A percentile compares a stretch with the other conserved stretches of the same genome.
phyloP scores from a whole-genome alignment of 2,113 vertebrate species.

The Chaenogobius annularis region DNA sequence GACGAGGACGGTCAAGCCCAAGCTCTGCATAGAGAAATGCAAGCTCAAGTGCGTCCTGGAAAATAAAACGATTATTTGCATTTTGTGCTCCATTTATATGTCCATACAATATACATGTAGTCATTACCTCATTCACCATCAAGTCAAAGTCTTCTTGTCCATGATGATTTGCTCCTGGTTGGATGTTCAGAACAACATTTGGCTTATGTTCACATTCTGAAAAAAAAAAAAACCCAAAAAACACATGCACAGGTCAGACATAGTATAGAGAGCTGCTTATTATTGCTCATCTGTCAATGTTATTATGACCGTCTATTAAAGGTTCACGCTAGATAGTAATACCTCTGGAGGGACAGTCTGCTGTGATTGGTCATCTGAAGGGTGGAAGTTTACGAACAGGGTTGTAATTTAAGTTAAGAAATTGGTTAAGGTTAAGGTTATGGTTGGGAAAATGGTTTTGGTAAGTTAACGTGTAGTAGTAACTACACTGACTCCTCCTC shows the following conservation, averaged over 20 bases:
- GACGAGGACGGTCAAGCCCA: constrained; percentile 65
- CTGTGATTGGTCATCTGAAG: no score
- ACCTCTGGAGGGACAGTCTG: no score
- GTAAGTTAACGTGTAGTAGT: no score
- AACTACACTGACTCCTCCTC: no score
- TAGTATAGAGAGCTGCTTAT: background rate
- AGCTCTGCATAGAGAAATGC: constrained; percentile 88
- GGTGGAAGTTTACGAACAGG: no score
- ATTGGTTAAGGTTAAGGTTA: background rate
- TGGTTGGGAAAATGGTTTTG: constrained; percentile 7
- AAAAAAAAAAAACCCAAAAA: background rate
- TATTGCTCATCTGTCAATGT: background rate
- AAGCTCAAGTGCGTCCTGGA: constrained; percentile 85
- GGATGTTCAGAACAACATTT: constrained; percentile 84
- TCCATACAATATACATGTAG: no score
- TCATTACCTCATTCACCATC: constrained; percentile 84
- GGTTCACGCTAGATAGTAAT: no score
- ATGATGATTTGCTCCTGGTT: constrained; percentile 82
- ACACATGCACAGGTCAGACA: background rate
- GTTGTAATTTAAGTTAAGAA: no score
- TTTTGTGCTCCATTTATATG: background rate
- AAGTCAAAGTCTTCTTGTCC: constrained; percentile 80
- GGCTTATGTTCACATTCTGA: constrained; percentile 74
- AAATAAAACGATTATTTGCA: constrained; percentile 30
- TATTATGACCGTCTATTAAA: no score